Evolutionary conservation across 1,140 invertebrate species (phyloP).

Genomic region (Drosophila hydei): DNA sequence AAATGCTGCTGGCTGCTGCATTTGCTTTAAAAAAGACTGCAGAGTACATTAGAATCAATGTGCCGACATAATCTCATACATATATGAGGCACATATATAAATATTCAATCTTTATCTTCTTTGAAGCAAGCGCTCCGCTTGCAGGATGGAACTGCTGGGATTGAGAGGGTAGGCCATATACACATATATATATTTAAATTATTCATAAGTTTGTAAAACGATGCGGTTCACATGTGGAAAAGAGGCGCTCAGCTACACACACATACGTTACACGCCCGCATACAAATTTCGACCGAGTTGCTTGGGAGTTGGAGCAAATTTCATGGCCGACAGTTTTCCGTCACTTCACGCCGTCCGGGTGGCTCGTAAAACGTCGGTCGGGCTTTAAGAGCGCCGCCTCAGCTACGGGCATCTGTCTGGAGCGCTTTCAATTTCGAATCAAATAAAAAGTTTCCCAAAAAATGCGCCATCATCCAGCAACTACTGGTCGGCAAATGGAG

Average conservation of each 20-base stretch:
- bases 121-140: background rate
- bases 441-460: conserved; percentile 63
- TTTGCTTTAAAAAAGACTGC: background rate
- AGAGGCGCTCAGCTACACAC: conserved; percentile 7
- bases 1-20: background rate
- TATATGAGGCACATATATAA: conserved; percentile 26
- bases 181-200: conserved; percentile 39
- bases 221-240: conserved; percentile 48
- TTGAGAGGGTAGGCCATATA: conserved; percentile 11
- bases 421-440: conserved; percentile 65
- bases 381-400: conserved; percentile 9
- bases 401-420: conserved; percentile 40
- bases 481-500: conserved; percentile 9
- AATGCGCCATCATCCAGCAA: conserved; percentile 39
- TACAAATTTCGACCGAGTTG: conserved; percentile 21
- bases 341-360: conserved; percentile 7
- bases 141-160: background rate
- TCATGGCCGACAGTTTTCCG: conserved; percentile 50
- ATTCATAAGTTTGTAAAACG: conserved; percentile 61
- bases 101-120: conserved; percentile 46
- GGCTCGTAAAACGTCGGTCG: conserved; percentile 17
- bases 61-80: conserved; percentile 13
- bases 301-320: conserved; percentile 39
- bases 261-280: conserved; percentile 7
- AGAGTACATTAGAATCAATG: conserved; percentile 12